Evolutionary conservation across 2,113 vertebrate genomes (phyloP).

Genomic region (Upupa epops): DNA sequence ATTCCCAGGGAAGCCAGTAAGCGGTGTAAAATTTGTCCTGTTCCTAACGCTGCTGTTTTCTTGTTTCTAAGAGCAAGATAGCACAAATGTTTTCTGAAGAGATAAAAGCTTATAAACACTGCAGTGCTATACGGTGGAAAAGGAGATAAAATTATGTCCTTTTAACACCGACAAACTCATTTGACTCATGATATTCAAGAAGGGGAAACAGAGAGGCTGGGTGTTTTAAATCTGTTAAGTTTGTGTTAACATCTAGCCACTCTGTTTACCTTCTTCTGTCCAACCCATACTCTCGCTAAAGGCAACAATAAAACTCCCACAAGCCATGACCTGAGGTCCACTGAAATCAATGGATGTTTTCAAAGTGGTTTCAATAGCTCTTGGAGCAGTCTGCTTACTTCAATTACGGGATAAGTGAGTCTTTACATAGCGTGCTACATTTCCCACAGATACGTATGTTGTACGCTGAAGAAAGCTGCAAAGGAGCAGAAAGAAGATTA

Average conservation of each 20-base stretch:
- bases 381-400: conserved; percentile 40
- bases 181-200: background rate
- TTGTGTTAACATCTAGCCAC: conserved; percentile 15
- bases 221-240: conserved; percentile 23
- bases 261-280: conserved; percentile 30
- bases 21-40: background rate
- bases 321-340: conserved; percentile 42
- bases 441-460: conserved; percentile 45
- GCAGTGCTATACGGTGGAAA: background rate
- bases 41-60: background rate
- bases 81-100: background rate
- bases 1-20: background rate
- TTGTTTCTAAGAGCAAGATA: background rate
- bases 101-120: conserved; percentile 5
- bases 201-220: background rate
- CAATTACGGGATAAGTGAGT: background rate
- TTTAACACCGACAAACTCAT: conserved; percentile 4
- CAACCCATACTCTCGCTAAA: background rate
- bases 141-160: background rate
- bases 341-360: conserved; percentile 56
- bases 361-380: conserved; percentile 36
- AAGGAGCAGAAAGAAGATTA: background rate
- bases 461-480: conserved; percentile 1
- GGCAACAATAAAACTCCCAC: conserved; percentile 36
- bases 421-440: background rate